These are phyloP conservation scores for Irena cyanogastra DNA, from an alignment of 2,113 vertebrate genomes.

Conservation along the genomic window DNA sequence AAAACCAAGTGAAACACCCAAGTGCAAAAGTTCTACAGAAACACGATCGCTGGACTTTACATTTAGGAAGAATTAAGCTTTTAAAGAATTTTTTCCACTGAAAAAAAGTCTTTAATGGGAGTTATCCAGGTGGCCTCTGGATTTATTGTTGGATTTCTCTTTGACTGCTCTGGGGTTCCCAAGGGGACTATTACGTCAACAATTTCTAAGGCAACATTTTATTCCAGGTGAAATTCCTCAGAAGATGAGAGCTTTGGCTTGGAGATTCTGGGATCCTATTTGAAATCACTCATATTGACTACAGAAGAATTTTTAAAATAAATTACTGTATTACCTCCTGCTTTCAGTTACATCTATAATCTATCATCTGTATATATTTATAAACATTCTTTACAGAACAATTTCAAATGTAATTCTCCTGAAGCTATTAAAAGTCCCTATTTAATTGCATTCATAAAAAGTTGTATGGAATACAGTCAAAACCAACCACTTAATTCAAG, in stretches of 20 bases:
- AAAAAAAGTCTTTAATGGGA: conserved; percentile 64
- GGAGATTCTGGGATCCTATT: conserved; percentile 64
- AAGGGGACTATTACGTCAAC: conserved; percentile 72
- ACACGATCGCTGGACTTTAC: conserved; percentile 52
- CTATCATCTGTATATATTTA: neutral
- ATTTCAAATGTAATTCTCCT: neutral
- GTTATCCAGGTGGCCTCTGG: conserved; percentile 76
- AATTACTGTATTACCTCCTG: neutral
- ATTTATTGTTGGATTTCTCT: conserved; percentile 77
- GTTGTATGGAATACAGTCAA: neutral
- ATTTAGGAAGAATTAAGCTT: conserved; percentile 77
- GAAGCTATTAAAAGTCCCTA: conserved; percentile 19
- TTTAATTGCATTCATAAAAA: conserved; percentile 19
- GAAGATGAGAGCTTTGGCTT: conserved; percentile 67
- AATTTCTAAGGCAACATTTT: conserved; percentile 78
- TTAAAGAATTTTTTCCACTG: conserved; percentile 63
- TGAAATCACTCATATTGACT: conserved; percentile 56
- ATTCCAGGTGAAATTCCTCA: conserved; percentile 75
- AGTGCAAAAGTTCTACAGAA: conserved; percentile 46
- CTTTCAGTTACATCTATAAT: neutral
- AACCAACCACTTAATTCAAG: neutral
- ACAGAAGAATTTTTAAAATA: conserved; percentile 30
- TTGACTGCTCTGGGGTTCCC: conserved; percentile 69
- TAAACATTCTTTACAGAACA: neutral
- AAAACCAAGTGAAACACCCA: conserved; percentile 39